Evolutionary conservation across 2,113 vertebrate species (phyloP).

Genomic region (Rostratula benghalensis): DNA sequence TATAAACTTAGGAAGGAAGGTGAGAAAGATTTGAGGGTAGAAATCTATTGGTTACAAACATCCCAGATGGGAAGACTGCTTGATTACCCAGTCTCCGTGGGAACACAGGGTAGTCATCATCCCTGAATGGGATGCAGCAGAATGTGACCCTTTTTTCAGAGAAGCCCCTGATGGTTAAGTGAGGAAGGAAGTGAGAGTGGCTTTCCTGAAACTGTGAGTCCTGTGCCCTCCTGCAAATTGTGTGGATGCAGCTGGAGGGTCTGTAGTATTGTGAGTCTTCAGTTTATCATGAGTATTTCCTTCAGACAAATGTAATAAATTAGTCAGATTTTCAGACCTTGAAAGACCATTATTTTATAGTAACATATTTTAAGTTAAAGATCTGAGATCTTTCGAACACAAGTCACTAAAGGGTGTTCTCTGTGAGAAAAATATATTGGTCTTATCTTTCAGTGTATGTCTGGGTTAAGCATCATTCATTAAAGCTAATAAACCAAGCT

Average conservation of each 20-base stretch:
- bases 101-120: not conserved
- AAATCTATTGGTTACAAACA: not conserved
- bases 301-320: not conserved
- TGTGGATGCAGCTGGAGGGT: not conserved
- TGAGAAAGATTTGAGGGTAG: not conserved
- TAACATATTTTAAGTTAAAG: not conserved
- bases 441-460: not conserved
- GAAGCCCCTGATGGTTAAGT: not conserved
- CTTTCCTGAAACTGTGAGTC: not conserved
- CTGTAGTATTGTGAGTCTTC: not conserved
- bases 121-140: not conserved
- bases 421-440: not conserved
- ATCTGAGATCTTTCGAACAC: not conserved
- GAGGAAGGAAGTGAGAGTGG: not conserved
- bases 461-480: not conserved
- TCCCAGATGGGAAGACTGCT: not conserved
- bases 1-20: not conserved
- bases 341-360: not conserved
- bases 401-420: not conserved
- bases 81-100: rapidly evolving
- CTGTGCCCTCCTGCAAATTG: rapidly evolving
- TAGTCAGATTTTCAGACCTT: not conserved
- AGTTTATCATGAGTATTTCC: not conserved
- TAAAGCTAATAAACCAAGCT: not conserved
- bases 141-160: not conserved